Percentiles rank a stretch among this genome's conserved stretches.
phyloP scores from a whole-genome alignment of 2,888 invertebrate species.

The Mimachlamys varia region DNA sequence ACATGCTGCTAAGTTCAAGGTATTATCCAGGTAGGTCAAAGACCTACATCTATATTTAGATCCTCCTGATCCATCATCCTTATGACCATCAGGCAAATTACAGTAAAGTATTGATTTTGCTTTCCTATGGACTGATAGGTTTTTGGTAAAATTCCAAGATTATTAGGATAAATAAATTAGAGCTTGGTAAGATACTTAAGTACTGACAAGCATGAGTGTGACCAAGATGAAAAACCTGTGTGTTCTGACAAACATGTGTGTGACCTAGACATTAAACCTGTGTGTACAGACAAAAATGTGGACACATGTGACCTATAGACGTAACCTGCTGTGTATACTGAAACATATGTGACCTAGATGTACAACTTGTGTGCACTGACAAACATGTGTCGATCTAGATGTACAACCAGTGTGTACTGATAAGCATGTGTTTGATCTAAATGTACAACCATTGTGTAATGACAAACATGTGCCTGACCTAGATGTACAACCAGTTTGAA shows the following conservation, averaged over 20 bases:
- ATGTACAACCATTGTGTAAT: too few species aligned
- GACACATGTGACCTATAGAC: too few species aligned
- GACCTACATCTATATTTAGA: conserved; percentile 23
- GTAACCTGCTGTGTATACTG: not conserved
- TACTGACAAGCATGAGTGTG: not conserved
- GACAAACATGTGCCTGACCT: too few species aligned
- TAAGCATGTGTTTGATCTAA: too few species aligned
- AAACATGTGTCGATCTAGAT: too few species aligned
- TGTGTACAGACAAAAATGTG: too few species aligned
- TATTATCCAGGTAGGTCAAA: conserved; percentile 11
- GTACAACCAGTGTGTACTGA: too few species aligned
- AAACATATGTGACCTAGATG: too few species aligned
- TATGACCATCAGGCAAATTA: not conserved
- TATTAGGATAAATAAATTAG: not conserved
- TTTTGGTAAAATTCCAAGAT: conserved; percentile 17
- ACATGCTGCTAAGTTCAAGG: not conserved
- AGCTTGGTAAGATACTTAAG: not conserved
- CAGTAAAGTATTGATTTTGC: conserved; percentile 20
- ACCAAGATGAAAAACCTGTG: not conserved
- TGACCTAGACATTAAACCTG: too few species aligned
- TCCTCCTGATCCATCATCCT: not conserved
- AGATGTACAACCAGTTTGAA: too few species aligned
- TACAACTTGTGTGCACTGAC: too few species aligned
- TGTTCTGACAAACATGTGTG: too few species aligned
- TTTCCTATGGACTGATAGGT: not conserved